Conservation (phyloP, 1,140 invertebrate species). For the Saccostrea cuccullata region DNA sequence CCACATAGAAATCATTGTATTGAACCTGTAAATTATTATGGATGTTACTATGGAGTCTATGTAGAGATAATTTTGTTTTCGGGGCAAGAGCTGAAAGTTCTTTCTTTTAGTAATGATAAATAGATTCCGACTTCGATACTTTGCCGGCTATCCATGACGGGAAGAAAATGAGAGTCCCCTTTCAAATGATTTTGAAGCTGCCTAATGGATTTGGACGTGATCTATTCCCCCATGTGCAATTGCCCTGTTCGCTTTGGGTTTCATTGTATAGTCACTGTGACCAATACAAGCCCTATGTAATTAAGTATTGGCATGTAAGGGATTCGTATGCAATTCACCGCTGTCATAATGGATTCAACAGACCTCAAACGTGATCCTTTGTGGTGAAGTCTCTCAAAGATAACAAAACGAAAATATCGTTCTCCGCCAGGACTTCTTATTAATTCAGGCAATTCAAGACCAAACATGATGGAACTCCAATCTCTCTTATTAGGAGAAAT, state of each 20-base stretch:
- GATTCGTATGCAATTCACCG: background rate
- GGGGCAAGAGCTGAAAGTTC: background rate
- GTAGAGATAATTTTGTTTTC: background rate
- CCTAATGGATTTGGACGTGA: conserved; percentile 32
- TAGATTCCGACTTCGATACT: conserved; percentile 7
- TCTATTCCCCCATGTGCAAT: conserved; percentile 6
- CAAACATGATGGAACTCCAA: background rate
- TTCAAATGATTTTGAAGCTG: conserved; percentile 10
- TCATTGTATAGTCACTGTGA: conserved; percentile 19
- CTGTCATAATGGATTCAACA: conserved; percentile 9
- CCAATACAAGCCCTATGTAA: background rate
- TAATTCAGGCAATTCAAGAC: background rate
- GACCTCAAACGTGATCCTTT: background rate
- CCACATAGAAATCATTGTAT: background rate
- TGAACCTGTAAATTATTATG: too few relatives aligned
- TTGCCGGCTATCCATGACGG: background rate
- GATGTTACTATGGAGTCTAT: background rate
- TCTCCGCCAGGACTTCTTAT: background rate
- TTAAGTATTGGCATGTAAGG: conserved; percentile 6
- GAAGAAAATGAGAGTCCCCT: background rate
- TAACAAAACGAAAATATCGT: background rate
- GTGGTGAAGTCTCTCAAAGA: background rate
- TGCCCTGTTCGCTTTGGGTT: background rate
- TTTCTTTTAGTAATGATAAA: background rate
- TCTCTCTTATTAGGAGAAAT: background rate